Conservation (phyloP, 2,113 vertebrate genomes). For the Thunnus thynnus region DNA sequence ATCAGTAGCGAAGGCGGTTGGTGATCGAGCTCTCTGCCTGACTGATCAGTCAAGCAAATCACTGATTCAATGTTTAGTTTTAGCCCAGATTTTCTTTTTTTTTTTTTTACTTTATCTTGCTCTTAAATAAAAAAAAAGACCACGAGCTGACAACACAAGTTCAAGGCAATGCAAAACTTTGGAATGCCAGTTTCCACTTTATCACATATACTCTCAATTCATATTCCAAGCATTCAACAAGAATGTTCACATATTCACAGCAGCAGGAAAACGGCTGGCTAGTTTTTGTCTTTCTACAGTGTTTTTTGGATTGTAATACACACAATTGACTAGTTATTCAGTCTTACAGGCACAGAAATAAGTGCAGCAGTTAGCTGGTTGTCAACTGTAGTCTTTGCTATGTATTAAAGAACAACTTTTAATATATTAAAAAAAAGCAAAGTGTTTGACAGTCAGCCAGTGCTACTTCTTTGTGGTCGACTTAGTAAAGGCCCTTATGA, state of each 20-base stretch:
- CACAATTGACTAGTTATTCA: too few relatives aligned
- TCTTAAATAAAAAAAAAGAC: neutral
- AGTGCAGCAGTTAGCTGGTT: neutral
- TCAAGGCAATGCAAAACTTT: neutral
- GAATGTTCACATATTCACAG: too few relatives aligned
- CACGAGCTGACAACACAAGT: neutral
- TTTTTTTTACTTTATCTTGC: neutral
- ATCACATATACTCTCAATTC: neutral
- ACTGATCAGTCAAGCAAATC: conserved; percentile 17
- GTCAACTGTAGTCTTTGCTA: neutral
- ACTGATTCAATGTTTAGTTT: neutral
- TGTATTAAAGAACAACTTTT: neutral
- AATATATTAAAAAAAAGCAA: neutral
- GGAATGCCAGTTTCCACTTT: neutral
- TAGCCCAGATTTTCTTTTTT: neutral
- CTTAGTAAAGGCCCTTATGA: neutral
- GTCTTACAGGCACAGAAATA: too few relatives aligned
- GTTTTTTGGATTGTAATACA: too few relatives aligned
- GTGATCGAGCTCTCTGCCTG: conserved; percentile 7
- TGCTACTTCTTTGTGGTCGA: neutral
- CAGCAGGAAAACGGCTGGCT: too few relatives aligned
- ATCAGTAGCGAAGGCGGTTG: neutral
- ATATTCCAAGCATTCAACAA: too few relatives aligned
- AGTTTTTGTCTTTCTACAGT: too few relatives aligned
- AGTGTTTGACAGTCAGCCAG: neutral